Conservation (phyloP, 2,888 invertebrate genomes). For the Dioctria linearis region DNA sequence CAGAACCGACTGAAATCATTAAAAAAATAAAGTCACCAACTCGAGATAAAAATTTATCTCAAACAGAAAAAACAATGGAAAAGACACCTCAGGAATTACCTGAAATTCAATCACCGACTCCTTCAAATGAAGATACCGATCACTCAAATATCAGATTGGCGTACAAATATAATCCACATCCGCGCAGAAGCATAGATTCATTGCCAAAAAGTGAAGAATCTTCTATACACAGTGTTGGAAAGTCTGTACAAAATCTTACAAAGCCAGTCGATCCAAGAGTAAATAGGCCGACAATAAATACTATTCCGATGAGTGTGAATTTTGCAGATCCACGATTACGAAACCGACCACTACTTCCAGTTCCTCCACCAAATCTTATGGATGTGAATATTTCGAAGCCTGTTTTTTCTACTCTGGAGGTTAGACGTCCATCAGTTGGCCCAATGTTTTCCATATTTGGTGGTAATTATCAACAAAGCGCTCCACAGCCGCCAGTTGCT, state of each 20-base stretch:
- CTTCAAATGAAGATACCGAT: slow-evolving; percentile 53
- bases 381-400: slow-evolving; percentile 29
- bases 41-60: neutral
- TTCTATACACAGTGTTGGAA: too few species aligned
- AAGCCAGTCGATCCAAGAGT: slow-evolving; percentile 57
- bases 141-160: slow-evolving; percentile 65
- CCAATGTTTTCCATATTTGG: slow-evolving; percentile 21
- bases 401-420: neutral
- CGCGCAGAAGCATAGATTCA: slow-evolving; percentile 62
- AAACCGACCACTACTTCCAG: slow-evolving; percentile 58
- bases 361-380: slow-evolving; percentile 21
- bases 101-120: slow-evolving; percentile 55
- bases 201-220: neutral
- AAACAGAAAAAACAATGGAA: neutral
- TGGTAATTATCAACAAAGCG: slow-evolving; percentile 23
- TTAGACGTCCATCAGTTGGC: neutral
- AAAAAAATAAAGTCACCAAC: neutral
- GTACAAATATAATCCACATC: slow-evolving; percentile 72
- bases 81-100: neutral
- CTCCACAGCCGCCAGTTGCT: neutral
- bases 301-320: slow-evolving; percentile 53
- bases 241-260: neutral
- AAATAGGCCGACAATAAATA: slow-evolving; percentile 29
- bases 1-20: too few species aligned
- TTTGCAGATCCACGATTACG: slow-evolving; percentile 57